Conservation (phyloP, 2,888 invertebrate species). For the Sphaerophoria taeniata region DNA sequence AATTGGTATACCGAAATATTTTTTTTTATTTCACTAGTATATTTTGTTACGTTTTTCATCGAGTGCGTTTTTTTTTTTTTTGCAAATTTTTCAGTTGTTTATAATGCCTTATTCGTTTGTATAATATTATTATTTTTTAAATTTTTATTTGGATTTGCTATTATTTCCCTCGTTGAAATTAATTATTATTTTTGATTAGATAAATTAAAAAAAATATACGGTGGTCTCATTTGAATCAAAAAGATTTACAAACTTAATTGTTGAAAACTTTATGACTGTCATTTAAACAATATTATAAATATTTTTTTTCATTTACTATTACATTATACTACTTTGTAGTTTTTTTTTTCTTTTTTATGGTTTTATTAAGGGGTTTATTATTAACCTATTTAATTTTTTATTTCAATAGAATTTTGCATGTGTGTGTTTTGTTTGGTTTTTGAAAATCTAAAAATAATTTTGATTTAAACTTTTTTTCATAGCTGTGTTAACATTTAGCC, state of each 20-base stretch:
- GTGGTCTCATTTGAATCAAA: conserved; percentile 72
- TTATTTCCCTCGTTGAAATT: conserved; percentile 41
- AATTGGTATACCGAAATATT: conserved; percentile 51
- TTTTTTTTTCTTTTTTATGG: conserved; percentile 3
- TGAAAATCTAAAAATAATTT: conserved; percentile 63
- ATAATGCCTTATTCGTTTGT: background rate
- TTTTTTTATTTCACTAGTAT: conserved; percentile 21
- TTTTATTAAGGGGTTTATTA: background rate
- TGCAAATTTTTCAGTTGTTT: background rate
- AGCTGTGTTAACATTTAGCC: conserved; percentile 34
- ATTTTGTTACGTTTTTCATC: conserved; percentile 36
- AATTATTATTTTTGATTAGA: conserved; percentile 46
- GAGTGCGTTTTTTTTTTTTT: conserved; percentile 22
- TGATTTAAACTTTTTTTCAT: conserved; percentile 48
- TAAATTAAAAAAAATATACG: conserved; percentile 61
- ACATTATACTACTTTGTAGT: conserved; percentile 25
- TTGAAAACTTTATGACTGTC: conserved; percentile 35
- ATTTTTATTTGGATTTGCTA: too few species aligned
- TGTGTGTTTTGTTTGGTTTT: conserved; percentile 38
- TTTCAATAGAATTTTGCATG: conserved; percentile 33
- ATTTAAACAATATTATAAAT: conserved; percentile 26
- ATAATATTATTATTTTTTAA: conserved; percentile 19
- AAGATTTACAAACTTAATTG: conserved; percentile 61
- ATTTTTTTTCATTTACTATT: conserved; percentile 16
- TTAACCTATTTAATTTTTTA: conserved; percentile 38